Evolutionary conservation across 2,888 invertebrate genomes (phyloP).

Genomic region (Cephus runcator): DNA sequence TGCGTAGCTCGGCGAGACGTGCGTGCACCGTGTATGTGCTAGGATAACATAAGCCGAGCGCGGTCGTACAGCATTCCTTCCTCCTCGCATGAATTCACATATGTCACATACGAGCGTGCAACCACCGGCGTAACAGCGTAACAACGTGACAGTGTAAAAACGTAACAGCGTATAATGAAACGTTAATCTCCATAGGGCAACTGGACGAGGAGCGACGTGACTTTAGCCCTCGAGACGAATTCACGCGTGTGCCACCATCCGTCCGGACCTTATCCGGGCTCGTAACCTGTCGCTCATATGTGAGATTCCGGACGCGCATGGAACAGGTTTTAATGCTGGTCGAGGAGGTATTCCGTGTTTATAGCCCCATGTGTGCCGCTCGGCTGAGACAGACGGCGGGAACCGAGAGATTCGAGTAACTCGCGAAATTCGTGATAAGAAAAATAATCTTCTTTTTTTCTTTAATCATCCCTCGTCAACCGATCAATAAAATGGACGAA

Average conservation of each 20-base stretch:
- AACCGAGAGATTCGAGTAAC: not conserved
- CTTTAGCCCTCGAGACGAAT: not conserved
- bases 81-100: slow-evolving; percentile 13
- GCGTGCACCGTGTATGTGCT: slow-evolving; percentile 24
- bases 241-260: not conserved
- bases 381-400: not conserved
- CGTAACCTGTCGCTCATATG: slow-evolving; percentile 47
- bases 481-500: not conserved
- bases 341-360: slow-evolving; percentile 41
- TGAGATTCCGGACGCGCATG: slow-evolving; percentile 42
- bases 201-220: not conserved
- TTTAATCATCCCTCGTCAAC: not conserved
- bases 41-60: slow-evolving; percentile 29
- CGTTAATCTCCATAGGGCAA: slow-evolving; percentile 1
- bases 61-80: slow-evolving; percentile 9
- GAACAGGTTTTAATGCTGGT: slow-evolving; percentile 41
- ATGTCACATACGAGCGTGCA: not conserved
- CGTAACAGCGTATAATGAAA: not conserved
- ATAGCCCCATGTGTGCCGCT: slow-evolving; percentile 17
- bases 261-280: slow-evolving; percentile 4
- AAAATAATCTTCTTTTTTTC: too few species aligned
- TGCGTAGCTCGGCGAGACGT: slow-evolving; percentile 21
- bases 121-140: not conserved
- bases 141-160: not conserved
- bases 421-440: not conserved